These are phyloP conservation scores for Phaethornis superciliosus DNA, from an alignment of 2,113 vertebrate species.

Conservation along the genomic window DNA sequence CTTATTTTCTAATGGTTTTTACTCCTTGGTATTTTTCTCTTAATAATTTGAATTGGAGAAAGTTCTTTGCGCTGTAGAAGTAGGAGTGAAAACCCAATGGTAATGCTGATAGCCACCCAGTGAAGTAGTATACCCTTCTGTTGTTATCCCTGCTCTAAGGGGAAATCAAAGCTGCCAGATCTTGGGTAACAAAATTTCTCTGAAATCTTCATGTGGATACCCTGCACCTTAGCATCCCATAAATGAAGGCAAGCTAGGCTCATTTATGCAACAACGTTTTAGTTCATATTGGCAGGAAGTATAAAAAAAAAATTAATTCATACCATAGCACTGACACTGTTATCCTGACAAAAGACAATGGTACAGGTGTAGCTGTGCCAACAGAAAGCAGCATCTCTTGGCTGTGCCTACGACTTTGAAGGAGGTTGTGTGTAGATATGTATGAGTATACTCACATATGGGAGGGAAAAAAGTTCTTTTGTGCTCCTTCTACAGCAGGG, in stretches of 20 bases:
- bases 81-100: not conserved
- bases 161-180: not conserved
- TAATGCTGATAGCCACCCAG: rapidly evolving
- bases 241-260: not conserved
- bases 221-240: not conserved
- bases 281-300: not conserved
- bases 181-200: not conserved
- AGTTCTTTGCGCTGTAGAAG: not conserved
- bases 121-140: not conserved
- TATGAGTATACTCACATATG: rapidly evolving
- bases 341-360: not conserved
- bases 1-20: not conserved
- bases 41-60: not conserved
- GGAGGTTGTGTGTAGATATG: not conserved
- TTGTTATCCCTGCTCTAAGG: not conserved
- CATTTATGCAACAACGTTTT: not conserved
- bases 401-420: not conserved
- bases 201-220: not conserved
- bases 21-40: not conserved
- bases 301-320: not conserved
- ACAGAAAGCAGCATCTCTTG: not conserved
- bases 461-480: not conserved
- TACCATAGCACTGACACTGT: not conserved
- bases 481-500: not conserved
- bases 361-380: not conserved